phyloP scores from a whole-genome alignment of 2,113 vertebrate species.

The Drymodes brunneopygia region DNA sequence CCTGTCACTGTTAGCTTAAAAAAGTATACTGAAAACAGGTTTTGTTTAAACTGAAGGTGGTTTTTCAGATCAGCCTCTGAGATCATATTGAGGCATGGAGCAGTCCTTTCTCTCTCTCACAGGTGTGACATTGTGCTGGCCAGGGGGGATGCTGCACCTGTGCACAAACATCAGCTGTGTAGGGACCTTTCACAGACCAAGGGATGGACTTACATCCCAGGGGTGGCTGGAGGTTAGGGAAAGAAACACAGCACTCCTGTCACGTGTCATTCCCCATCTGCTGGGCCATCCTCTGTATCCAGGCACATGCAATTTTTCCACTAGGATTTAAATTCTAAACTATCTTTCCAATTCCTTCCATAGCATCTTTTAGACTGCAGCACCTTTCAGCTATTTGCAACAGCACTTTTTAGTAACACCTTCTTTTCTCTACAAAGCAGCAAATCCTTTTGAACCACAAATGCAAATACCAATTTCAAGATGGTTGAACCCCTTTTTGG shows the following conservation, averaged over 20 bases:
- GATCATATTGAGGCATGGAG: fast-evolving
- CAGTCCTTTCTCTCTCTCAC: not conserved
- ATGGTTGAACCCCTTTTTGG: not conserved
- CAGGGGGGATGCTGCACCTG: fast-evolving
- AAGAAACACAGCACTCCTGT: not conserved
- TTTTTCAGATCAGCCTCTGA: not conserved
- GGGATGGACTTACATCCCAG: not conserved
- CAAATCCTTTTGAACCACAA: not conserved
- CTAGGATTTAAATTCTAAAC: not conserved
- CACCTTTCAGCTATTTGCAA: not conserved
- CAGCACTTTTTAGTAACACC: not conserved
- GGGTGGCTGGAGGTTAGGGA: not conserved
- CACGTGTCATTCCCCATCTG: not conserved
- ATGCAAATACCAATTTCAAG: not conserved
- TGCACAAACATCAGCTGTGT: fast-evolving
- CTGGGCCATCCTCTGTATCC: not conserved
- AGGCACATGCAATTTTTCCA: not conserved
- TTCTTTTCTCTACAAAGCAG: not conserved
- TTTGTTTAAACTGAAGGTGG: not conserved
- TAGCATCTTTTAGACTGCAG: not conserved
- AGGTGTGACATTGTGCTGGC: fast-evolving
- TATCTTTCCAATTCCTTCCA: not conserved
- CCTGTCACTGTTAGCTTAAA: not conserved
- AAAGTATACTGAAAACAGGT: not conserved
- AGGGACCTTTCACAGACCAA: not conserved